Base-by-base conservation (phyloP, 2,888 invertebrate genomes). In the Antheraea yamamai region DNA sequence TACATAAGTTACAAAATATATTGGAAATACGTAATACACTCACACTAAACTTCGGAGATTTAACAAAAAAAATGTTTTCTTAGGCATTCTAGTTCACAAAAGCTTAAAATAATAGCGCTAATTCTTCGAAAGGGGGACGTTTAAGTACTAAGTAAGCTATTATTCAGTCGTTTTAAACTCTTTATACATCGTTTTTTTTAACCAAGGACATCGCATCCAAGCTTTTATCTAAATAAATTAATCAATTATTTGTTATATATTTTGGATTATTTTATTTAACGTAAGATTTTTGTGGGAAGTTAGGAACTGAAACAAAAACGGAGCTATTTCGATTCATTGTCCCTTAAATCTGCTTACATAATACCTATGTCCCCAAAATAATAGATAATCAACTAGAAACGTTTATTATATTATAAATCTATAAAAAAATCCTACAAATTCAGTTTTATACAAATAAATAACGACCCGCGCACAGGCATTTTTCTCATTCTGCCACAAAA, bases 391-490 rank as follows among this genome's bases (percentile, higher is more conserved):
- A 20, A 55, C 55, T 55, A 55, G 20, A 61, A 23, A 61, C 61
- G 61, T 6, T 23, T 61, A 66, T 61, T 23, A 61, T 61, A n/a
- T 7, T 58, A 58, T 20, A 61, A 61, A n/a, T 61, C n/a, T 61
- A 66, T 66, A 66, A 30, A 35, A 64, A 61, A 64, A 64, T 66
- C 51, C 20, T 66, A 58, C 66, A 51, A 71, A 72, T 39, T 72
- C 47, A 35, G 66, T 72, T 66, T 74, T 72, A 58, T 23, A 72
- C 75, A 75, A 70, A 70, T 70, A 70, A 70, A 70, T 70, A 70
- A 70, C 64, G 64, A 66, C 64, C 64, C 64, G 30, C 30, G 26
- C 30, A 66, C 26, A 66, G 64, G 64, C 26, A 26, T 16, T 16
- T 4, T 26, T 30, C 64, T 30, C 26, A 66, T 26, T 12, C 47